Base-by-base conservation (phyloP, 2,888 invertebrate genomes). In the Pammene aurita region DNA sequence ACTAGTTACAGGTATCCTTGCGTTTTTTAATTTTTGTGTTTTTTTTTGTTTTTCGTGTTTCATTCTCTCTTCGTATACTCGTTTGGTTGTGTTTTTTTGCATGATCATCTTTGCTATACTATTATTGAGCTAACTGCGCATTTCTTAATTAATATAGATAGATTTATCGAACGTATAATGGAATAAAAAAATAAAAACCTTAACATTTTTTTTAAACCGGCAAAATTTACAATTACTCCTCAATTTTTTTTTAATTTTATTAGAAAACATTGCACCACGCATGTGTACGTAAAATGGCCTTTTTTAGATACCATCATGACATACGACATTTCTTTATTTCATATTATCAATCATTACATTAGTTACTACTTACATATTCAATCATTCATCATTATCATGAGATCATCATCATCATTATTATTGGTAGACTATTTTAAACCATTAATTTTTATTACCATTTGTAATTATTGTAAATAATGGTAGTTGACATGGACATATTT, bases 251-350 rank as follows among this genome's bases (percentile, higher is more conserved):
- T n/a, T n/a, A n/a, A n/a, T n/a, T n/a, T 26, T 26, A 26, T 26
- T 38, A 38, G 9, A 38, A 7, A 38, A 13, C 42, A 63, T 68
- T 68, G 57, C 58, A 64, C 57, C 35, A 18, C 68, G 68, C 63
- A 68, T 58, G 63, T 44, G 63, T 63, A 67, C 55, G 0, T 10
- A 7, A 55, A 9, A 44, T 44, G 68, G 52, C 52, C 63, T 1
- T 38, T 62, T 60, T 14, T 62, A 38, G n/a, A 62, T 18, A 50
- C 11, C 34, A 61, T 42, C 7, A 18, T 11, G 11, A 42, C 10
- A 9, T 7, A 48, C 7, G 0, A 16, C 9, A 48, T 48, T 5
- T 10, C 14, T 38, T 56, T 16, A 14, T 13, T n/a, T 26, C n/a
- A 5, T 5, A 35, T n/a, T n/a, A 54, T n/a, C n/a, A n/a, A n/a